Conservation (phyloP, 2,113 vertebrate genomes). For the Rhabdomys dilectus region DNA sequence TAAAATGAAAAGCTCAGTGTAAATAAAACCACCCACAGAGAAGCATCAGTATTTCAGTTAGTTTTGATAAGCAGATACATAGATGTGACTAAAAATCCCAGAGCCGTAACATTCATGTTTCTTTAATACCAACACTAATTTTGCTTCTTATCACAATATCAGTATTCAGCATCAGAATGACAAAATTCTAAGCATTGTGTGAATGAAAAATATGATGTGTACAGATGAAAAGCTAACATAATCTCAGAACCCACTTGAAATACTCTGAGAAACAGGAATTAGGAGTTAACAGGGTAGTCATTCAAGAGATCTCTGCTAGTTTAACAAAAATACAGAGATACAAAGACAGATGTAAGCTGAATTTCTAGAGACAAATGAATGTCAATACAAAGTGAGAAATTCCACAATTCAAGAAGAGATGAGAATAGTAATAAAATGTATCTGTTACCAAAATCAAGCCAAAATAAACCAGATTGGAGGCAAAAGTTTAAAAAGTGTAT, state of each 20-base stretch:
- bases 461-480: background rate
- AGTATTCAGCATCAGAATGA: background rate
- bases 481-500: background rate
- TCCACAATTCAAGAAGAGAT: background rate
- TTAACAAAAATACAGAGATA: background rate
- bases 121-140: constrained; percentile 42
- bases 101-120: constrained; percentile 39
- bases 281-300: background rate
- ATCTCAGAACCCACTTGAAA: constrained; percentile 44
- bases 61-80: constrained; percentile 14
- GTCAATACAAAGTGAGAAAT: background rate
- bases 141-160: constrained; percentile 14
- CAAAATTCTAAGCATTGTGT: background rate
- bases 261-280: background rate
- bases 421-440: background rate
- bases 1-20: constrained; percentile 43
- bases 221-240: constrained; percentile 28
- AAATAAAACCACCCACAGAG: constrained; percentile 39
- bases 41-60: background rate
- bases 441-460: background rate
- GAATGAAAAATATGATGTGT: background rate
- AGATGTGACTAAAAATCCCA: background rate
- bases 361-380: background rate
- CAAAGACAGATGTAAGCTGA: background rate
- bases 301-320: background rate